Conservation (phyloP, 2,888 invertebrate species). For the Bombylius major region DNA sequence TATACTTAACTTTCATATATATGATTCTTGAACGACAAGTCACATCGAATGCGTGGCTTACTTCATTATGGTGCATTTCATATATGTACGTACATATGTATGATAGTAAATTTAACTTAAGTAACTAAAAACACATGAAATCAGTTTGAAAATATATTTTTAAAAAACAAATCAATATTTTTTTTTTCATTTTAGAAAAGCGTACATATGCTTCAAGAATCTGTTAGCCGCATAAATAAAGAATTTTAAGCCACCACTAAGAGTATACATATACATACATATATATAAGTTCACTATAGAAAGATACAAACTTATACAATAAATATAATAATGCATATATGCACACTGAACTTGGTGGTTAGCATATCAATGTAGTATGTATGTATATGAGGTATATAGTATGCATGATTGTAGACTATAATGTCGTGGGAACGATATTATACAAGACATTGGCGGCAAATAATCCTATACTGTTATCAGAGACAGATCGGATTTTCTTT, state of each 20-base stretch:
- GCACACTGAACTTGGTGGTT: neutral
- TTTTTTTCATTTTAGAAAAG: too few relatives aligned
- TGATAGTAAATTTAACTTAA: neutral
- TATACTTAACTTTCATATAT: too few relatives aligned
- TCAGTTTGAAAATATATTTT: too few relatives aligned
- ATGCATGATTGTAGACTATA: neutral
- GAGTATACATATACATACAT: neutral
- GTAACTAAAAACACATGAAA: too few relatives aligned
- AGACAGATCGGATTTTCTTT: slow-evolving; percentile 2
- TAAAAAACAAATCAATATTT: too few relatives aligned
- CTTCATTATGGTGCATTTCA: slow-evolving; percentile 6
- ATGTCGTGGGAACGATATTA: slow-evolving; percentile 5
- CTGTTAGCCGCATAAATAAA: too few relatives aligned
- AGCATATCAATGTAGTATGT: neutral
- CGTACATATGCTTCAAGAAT: too few relatives aligned
- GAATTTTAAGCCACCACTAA: too few relatives aligned
- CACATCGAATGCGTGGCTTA: slow-evolving; percentile 4
- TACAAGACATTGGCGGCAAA: neutral
- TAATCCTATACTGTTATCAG: slow-evolving; percentile 4
- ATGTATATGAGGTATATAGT: too few relatives aligned
- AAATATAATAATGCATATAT: neutral
- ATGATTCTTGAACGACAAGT: too few relatives aligned
- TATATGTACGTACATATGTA: too few relatives aligned
- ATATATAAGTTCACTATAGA: neutral
- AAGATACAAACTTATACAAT: neutral